Percentiles rank a stretch among this genome's conserved stretches.
phyloP scores from a whole-genome alignment of 2,797 vertebrate species.

The Macroramphosus scolopax region DNA sequence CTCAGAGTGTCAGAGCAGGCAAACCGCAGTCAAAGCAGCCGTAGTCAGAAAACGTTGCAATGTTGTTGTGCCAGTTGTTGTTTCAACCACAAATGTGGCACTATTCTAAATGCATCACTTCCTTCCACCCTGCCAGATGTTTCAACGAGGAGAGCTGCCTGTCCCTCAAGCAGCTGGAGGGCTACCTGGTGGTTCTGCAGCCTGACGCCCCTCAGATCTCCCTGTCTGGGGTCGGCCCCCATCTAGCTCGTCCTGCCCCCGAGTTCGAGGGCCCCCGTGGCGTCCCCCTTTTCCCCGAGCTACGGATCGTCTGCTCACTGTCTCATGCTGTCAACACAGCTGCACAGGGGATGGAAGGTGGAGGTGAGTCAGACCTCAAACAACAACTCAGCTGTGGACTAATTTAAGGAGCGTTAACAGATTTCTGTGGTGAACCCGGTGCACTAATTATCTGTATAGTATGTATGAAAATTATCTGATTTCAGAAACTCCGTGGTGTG shows the following conservation, averaged over 20 bases:
- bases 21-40: too few species aligned
- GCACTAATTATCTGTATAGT: too few species aligned
- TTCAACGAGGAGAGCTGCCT: slow-evolving; percentile 97
- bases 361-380: slow-evolving; percentile 67
- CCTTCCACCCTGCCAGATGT: slow-evolving; percentile 78
- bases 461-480: too few species aligned
- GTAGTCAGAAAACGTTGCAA: too few species aligned
- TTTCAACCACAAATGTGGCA: too few species aligned
- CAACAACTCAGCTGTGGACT: too few species aligned
- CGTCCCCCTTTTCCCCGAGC: slow-evolving; percentile 88
- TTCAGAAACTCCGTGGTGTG: too few species aligned
- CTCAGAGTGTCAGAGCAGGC: too few species aligned
- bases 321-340: slow-evolving; percentile 87
- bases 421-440: too few species aligned
- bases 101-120: too few species aligned
- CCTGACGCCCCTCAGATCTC: slow-evolving; percentile 96
- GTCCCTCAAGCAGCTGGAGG: slow-evolving; percentile 91
- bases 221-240: slow-evolving; percentile 89
- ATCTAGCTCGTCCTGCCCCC: slow-evolving; percentile 86
- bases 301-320: slow-evolving; percentile 92
- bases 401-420: too few species aligned
- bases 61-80: too few species aligned
- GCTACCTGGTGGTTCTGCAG: slow-evolving; percentile 95
- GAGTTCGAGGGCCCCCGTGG: slow-evolving; percentile 89
- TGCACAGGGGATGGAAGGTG: slow-evolving; percentile 90